These are phyloP conservation scores for Drosophila oshimai DNA, from an alignment of 1,140 invertebrate species.

Conservation along the genomic window DNA sequence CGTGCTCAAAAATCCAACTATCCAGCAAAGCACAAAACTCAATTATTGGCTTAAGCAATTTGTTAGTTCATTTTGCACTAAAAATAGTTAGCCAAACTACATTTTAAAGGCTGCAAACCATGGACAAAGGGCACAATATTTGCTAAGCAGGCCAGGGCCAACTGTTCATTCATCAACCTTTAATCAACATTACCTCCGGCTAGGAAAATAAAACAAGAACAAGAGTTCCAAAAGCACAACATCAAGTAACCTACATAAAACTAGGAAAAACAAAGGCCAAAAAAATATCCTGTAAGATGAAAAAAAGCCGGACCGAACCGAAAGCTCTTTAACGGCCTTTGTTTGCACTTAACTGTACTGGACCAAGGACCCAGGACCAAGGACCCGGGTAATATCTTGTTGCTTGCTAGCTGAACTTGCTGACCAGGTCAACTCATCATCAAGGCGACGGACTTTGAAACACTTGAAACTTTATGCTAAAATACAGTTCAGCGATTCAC, in stretches of 20 bases:
- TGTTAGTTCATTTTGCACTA: not conserved
- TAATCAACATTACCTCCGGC: constrained; percentile 50
- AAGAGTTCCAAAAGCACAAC: constrained; percentile 22
- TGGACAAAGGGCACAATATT: constrained; percentile 5
- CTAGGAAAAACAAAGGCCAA: constrained; percentile 5
- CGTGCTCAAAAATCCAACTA: constrained; percentile 8
- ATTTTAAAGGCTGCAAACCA: constrained; percentile 10
- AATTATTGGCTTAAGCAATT: constrained; percentile 2
- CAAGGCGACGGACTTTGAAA: constrained; percentile 2
- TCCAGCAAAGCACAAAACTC: not conserved
- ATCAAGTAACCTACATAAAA: constrained; percentile 45
- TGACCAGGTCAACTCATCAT: constrained; percentile 49
- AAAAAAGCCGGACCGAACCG: constrained; percentile 50
- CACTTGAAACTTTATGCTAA: constrained; percentile 76
- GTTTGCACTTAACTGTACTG: constrained; percentile 55
- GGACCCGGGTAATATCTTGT: constrained; percentile 40
- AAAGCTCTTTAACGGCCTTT: constrained; percentile 57
- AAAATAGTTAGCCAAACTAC: not conserved
- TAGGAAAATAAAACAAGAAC: constrained; percentile 19
- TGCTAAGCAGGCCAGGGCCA: constrained; percentile 38
- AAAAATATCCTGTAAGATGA: constrained; percentile 46
- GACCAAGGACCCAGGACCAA: constrained; percentile 28
- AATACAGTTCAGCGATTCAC: constrained; percentile 76
- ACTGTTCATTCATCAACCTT: constrained; percentile 53
- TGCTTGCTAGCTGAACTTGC: constrained; percentile 37